Evolutionary conservation across 2,797 vertebrate genomes (phyloP).

Genomic region (Benthosema pterotum): DNA sequence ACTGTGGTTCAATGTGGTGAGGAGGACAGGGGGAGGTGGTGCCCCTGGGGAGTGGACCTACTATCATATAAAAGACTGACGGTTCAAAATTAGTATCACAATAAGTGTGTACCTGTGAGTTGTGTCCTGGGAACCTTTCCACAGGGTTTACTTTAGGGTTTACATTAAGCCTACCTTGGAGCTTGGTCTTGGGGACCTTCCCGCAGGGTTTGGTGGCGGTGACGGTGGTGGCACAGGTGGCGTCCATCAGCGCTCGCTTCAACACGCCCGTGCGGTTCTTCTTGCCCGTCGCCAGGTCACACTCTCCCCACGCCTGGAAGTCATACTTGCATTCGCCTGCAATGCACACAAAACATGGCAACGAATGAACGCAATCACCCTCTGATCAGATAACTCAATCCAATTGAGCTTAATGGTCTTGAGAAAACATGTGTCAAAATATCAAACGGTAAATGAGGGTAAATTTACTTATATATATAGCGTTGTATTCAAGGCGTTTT

Average conservation of each 20-base stretch:
- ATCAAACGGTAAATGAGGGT: too few relatives aligned
- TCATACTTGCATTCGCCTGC: slow-evolving; percentile 96
- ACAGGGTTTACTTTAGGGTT: too few relatives aligned
- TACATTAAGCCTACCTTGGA: slow-evolving; percentile 86
- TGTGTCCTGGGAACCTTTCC: too few relatives aligned
- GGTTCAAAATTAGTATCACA: too few relatives aligned
- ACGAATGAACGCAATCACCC: slow-evolving; percentile 4
- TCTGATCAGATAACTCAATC: slow-evolving; percentile 36
- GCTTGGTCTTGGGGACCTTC: slow-evolving; percentile 92
- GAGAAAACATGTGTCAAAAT: too few relatives aligned
- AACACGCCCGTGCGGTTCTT: slow-evolving; percentile 92
- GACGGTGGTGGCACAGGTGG: slow-evolving; percentile 89
- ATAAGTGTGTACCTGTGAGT: too few relatives aligned
- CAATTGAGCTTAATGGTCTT: neutral
- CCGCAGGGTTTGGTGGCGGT: slow-evolving; percentile 94
- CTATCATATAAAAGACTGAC: too few relatives aligned
- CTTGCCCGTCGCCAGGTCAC: slow-evolving; percentile 88
- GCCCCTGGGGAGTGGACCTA: too few relatives aligned
- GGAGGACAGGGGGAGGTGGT: too few relatives aligned
- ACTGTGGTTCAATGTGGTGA: too few relatives aligned
- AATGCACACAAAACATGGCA: neutral
- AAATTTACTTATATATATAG: too few relatives aligned
- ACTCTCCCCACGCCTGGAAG: slow-evolving; percentile 96
- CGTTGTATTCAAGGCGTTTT: too few relatives aligned
- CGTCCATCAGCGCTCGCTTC: slow-evolving; percentile 92